These are phyloP conservation scores for Thereva unica DNA, from an alignment of 2,888 invertebrate species.

Conservation along the genomic window DNA sequence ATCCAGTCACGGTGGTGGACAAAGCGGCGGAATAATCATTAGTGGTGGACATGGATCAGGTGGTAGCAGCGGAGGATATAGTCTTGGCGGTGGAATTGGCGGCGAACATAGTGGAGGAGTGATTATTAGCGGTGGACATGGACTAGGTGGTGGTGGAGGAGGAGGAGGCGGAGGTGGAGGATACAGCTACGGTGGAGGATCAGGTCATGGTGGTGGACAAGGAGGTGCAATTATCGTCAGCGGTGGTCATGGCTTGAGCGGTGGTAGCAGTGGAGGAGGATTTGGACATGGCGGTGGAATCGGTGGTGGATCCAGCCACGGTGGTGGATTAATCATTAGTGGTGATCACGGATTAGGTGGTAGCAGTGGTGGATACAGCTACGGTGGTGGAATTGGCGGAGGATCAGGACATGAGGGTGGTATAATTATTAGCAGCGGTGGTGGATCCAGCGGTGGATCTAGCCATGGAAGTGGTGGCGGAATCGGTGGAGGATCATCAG, in stretches of 20 bases:
- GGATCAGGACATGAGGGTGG: neutral
- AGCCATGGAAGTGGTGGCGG: conserved; percentile 11
- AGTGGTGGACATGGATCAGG: no score
- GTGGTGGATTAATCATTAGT: no score
- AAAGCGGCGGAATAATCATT: neutral
- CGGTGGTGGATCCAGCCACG: neutral
- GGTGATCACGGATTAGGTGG: neutral
- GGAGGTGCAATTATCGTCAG: neutral
- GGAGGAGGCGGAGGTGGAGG: neutral
- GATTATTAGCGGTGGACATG: neutral
- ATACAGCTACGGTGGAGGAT: no score
- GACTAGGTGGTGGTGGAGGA: neutral
- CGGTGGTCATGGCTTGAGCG: neutral
- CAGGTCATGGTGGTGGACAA: no score
- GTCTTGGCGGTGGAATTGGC: conserved; percentile 3
- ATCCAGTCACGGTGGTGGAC: neutral
- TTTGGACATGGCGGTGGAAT: conserved; percentile 3
- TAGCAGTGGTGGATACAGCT: neutral
- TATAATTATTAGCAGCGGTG: neutral
- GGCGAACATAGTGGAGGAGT: conserved; percentile 3
- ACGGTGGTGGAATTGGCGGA: neutral
- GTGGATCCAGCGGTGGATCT: conserved; percentile 9
- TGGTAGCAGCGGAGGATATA: neutral
- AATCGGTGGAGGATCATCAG: neutral
- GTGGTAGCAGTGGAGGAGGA: conserved; percentile 14